phyloP scores from a whole-genome alignment of 2,797 vertebrate genomes.

The Oceanodroma leucorhoa region DNA sequence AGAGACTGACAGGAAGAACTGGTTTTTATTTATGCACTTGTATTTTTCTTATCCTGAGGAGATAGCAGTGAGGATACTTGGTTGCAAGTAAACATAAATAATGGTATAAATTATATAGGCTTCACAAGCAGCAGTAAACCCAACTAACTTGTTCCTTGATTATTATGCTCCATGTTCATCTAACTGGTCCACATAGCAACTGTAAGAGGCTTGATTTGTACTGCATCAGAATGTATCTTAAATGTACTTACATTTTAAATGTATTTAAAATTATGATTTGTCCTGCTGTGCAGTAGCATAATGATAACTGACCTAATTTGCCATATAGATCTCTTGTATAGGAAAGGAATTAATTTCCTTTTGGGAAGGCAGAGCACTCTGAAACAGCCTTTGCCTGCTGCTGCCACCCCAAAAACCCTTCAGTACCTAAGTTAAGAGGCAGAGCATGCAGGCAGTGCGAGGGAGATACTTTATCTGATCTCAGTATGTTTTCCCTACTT shows the following conservation, averaged over 20 bases:
- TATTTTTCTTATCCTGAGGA: neutral
- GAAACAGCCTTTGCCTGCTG: neutral
- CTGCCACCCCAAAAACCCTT: neutral
- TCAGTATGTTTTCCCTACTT: neutral
- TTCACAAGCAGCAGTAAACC: neutral
- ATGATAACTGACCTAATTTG: conserved; percentile 48
- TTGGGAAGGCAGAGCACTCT: neutral
- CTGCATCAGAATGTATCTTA: conserved; percentile 23
- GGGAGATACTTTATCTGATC: neutral
- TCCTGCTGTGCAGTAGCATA: conserved; percentile 38
- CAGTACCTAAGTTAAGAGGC: neutral
- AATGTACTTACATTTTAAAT: conserved; percentile 12
- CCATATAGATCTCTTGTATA: conserved; percentile 10
- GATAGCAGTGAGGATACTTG: neutral
- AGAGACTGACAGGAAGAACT: neutral
- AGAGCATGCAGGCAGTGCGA: neutral
- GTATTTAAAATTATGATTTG: conserved; percentile 54
- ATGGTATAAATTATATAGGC: neutral
- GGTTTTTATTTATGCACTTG: neutral
- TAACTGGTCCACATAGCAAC: neutral
- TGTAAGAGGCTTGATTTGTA: conserved; percentile 21
- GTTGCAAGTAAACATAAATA: neutral
- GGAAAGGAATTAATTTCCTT: neutral
- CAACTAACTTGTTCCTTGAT: neutral
- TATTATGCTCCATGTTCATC: neutral